These are phyloP conservation scores for Axinella damicornis DNA, from an alignment of 37 sponge, comb jelly and placozoan species.

Conservation along the genomic window DNA sequence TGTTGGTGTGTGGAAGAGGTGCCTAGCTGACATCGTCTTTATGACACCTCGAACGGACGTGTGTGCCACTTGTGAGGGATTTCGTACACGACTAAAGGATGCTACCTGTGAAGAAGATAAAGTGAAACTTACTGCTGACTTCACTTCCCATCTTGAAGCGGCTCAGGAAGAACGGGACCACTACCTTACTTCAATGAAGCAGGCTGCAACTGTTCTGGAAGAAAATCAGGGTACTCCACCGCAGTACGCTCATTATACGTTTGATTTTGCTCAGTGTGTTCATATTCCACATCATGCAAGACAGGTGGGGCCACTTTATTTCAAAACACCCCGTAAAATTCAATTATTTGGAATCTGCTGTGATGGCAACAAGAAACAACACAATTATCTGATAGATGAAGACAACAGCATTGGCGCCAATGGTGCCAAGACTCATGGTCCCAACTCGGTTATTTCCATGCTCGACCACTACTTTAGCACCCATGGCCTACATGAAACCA, in stretches of 20 bases:
- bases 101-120: conserved; percentile 39
- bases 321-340: conserved; percentile 1
- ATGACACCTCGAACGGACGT: conserved; percentile 38
- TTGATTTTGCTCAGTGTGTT: conserved; percentile 41
- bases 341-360: conserved; percentile 35
- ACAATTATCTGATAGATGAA: conserved; percentile 40
- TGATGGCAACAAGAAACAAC: conserved; percentile 13
- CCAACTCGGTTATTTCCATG: conserved; percentile 22
- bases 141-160: conserved; percentile 14
- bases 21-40: conserved; percentile 32
- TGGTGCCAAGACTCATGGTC: conserved; percentile 32
- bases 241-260: conserved; percentile 26
- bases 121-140: conserved; percentile 10
- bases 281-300: conserved; percentile 35
- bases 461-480: conserved; percentile 30
- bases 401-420: conserved; percentile 27
- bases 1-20: conserved; percentile 20
- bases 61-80: conserved; percentile 34
- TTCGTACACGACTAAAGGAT: conserved; percentile 4
- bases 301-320: conserved; percentile 33
- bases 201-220: too few species aligned
- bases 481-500: conserved; percentile 13
- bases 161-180: conserved; percentile 34
- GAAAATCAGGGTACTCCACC: too few species aligned
- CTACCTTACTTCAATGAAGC: conserved; percentile 7